Evolutionary conservation across 1,140 invertebrate species (phyloP), one percentile per base, ranked within the genome.

Genomic region (Chironomus striatipennis): DNA sequence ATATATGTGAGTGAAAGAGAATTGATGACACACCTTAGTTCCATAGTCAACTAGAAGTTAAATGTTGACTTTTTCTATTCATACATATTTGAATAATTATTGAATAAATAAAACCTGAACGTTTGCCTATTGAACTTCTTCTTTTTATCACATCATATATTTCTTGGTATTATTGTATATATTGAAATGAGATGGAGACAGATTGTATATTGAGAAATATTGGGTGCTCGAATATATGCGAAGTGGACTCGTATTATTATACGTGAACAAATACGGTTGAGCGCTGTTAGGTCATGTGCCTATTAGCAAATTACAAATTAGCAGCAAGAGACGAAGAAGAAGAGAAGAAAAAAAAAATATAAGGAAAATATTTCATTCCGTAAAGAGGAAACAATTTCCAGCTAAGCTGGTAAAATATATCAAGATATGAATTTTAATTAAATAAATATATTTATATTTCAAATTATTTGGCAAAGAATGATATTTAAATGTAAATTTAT

Each of bases 71-170:
- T 57, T 57, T 57, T 57, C 47, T 57, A 57, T 57, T 57, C 47
- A 57, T 57, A 57, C 47, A 57, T 57, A 57, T 57, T 57, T 57
- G 47, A 57, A 57, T 57, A 57, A 57, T 57, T 57, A 57, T 57
- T 57, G 47, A 57, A 57, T 57, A 57, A 57, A 57, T 15, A 57
- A 57, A 57, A 57, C 15, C 47, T 57, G 47, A 57, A 57, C 47
- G 15, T 57, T 57, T 57, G 47, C 12, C 47, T 57, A 57, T 57
- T 57, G 47, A 57, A 57, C 47, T 57, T 57, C 47, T 57, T 57
- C 12, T n/a, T 57, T 12, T 57, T 12, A 5, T 15, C 12, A n/a
- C n/a, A n/a, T 57, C 47, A n/a, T 57, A 8, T n/a, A 2, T 34
- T 34, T 34, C 24, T 34, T 34, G 5, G 24, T 34, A 34, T 34